Percentiles rank a stretch among this genome's conserved stretches.
Conservation (phyloP, 2,113 vertebrate genomes). For the Climacteris rufus region DNA sequence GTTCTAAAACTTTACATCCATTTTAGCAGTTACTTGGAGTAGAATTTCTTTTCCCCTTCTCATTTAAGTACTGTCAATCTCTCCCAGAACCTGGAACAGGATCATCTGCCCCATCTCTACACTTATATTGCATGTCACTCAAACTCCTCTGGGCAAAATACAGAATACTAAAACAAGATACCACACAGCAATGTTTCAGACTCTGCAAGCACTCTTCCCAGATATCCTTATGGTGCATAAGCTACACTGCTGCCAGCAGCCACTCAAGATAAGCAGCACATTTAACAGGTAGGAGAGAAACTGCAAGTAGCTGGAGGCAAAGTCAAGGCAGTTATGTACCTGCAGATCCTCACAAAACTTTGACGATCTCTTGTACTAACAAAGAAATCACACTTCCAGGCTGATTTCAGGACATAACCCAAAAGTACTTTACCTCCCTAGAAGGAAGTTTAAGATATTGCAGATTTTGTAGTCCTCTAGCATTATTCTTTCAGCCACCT, state of each 20-base stretch:
- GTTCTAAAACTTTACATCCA: not conserved
- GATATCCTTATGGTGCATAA: not conserved
- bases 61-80: constrained; percentile 23
- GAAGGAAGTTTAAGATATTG: not conserved
- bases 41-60: not conserved
- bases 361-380: not conserved
- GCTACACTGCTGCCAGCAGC: not conserved
- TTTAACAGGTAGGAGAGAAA: not conserved
- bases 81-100: not conserved
- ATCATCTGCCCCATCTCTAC: constrained; percentile 28
- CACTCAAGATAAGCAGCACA: not conserved
- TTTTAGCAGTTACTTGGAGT: not conserved
- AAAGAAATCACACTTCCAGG: not conserved
- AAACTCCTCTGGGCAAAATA: constrained; percentile 11
- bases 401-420: not conserved
- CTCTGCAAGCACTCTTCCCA: not conserved
- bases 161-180: not conserved
- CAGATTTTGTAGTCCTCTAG: not conserved
- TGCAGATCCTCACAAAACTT: not conserved
- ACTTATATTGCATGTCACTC: constrained; percentile 45
- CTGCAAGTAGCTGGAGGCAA: not conserved
- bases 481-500: not conserved
- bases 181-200: not conserved
- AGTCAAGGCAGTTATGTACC: not conserved
- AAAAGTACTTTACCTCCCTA: not conserved